Evolutionary conservation across 1,140 invertebrate genomes (phyloP).

Genomic region (Heterodera schachtii): DNA sequence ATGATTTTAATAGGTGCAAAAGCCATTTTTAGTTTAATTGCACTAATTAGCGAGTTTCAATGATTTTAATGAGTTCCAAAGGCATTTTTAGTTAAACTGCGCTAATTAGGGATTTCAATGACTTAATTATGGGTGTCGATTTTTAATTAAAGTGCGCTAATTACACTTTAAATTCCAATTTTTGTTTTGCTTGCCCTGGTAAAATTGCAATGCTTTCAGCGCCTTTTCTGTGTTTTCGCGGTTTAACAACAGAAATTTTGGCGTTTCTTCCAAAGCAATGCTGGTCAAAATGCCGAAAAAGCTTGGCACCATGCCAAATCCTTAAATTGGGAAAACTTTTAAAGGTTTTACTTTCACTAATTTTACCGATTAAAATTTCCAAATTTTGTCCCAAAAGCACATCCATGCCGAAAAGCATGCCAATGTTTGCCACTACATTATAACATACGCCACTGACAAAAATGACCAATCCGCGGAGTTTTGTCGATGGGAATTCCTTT

Average conservation of each 20-base stretch:
- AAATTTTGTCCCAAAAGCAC: constrained; percentile 43
- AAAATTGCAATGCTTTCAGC: constrained; percentile 41
- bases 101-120: too few relatives aligned
- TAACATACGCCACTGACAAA: constrained; percentile 49
- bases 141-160: too few relatives aligned
- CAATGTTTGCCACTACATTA: constrained; percentile 37
- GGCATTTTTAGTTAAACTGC: too few relatives aligned
- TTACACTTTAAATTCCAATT: not conserved
- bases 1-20: too few relatives aligned
- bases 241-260: constrained; percentile 53
- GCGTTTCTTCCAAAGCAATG: constrained; percentile 50
- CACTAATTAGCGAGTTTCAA: too few relatives aligned
- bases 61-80: too few relatives aligned
- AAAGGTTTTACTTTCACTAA: not conserved
- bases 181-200: constrained; percentile 35
- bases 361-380: constrained; percentile 36
- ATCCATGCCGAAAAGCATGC: constrained; percentile 54
- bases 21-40: too few relatives aligned
- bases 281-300: constrained; percentile 40
- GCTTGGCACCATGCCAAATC: constrained; percentile 38
- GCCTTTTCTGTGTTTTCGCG: constrained; percentile 40
- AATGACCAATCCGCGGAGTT: constrained; percentile 38
- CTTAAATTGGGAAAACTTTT: constrained; percentile 20
- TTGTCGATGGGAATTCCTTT: constrained; percentile 48
- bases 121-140: too few relatives aligned